Percentiles rank a stretch among this genome's conserved stretches.
phyloP scores from a whole-genome alignment of 2,888 invertebrate species.

The Brassicogethes aeneus region DNA sequence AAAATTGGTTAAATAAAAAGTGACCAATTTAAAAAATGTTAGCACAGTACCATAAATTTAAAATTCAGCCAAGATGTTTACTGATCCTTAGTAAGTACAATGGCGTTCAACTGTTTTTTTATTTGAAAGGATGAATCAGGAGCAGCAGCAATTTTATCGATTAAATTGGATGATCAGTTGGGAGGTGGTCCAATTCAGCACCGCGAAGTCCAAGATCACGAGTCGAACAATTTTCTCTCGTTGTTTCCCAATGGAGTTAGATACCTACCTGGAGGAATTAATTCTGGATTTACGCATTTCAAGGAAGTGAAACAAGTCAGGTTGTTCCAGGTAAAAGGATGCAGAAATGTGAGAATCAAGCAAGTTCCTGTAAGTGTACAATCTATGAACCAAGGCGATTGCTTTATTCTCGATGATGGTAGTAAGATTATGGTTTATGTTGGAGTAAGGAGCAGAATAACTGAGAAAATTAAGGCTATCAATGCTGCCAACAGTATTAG shows the following conservation, averaged over 20 bases:
- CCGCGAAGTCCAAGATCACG: constrained; percentile 77
- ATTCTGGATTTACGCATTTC: constrained; percentile 80
- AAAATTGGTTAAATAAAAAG: no score
- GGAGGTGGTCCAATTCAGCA: constrained; percentile 79
- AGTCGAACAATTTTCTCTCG: constrained; percentile 69
- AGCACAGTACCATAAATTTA: no score
- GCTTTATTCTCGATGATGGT: constrained; percentile 78
- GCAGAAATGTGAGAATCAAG: constrained; percentile 65
- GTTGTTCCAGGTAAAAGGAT: constrained; percentile 74
- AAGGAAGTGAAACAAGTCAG: constrained; percentile 66
- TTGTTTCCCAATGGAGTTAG: constrained; percentile 60
- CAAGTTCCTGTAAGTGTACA: constrained; percentile 66
- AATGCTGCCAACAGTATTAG: constrained; percentile 76
- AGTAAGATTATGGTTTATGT: constrained; percentile 71
- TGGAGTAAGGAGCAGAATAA: constrained; percentile 63
- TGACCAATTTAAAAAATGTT: no score
- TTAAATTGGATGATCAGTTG: constrained; percentile 76
- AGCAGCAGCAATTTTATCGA: constrained; percentile 66
- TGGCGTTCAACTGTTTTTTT: no score
- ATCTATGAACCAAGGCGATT: constrained; percentile 87
- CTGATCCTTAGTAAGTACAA: no score
- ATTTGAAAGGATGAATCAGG: constrained; percentile 65
- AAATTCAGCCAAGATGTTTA: no score
- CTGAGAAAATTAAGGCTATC: constrained; percentile 76
- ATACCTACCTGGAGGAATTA: constrained; percentile 75